Evolutionary conservation across 2,888 invertebrate species (phyloP).

Genomic region (Abscondita cerata): DNA sequence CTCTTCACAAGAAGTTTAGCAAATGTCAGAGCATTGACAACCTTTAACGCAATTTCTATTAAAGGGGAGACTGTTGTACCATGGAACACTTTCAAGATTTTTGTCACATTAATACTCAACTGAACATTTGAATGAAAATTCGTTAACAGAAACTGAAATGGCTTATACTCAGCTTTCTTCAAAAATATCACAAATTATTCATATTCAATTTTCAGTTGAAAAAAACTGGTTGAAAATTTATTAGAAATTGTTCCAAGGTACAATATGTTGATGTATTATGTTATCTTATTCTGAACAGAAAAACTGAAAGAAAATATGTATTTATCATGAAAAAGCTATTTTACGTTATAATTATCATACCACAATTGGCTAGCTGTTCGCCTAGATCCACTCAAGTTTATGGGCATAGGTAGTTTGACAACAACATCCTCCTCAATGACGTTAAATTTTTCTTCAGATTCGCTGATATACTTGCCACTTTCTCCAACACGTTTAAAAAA

Average conservation of each 20-base stretch:
- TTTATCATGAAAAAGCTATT: no score
- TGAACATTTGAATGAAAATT: neutral
- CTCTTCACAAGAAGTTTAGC: no score
- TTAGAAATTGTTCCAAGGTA: no score
- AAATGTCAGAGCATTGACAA: no score
- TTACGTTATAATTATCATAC: no score
- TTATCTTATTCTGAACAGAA: no score
- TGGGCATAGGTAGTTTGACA: no score
- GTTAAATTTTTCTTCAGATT: neutral
- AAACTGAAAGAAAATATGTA: no score
- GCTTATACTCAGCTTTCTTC: neutral
- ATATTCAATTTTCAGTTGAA: no score
- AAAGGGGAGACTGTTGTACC: neutral
- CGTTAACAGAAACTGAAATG: neutral
- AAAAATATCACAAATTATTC: neutral
- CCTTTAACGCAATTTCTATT: no score
- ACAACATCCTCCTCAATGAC: neutral
- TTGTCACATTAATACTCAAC: neutral
- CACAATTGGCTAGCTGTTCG: neutral
- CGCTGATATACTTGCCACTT: neutral
- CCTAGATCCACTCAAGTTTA: neutral
- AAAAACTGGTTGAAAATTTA: no score
- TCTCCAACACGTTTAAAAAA: neutral
- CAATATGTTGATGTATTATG: no score
- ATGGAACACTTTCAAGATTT: neutral